Evolutionary conservation across 2,888 invertebrate species (phyloP), one percentile per base, ranked within the genome.

Genomic region (Aleiodes alternator): DNA sequence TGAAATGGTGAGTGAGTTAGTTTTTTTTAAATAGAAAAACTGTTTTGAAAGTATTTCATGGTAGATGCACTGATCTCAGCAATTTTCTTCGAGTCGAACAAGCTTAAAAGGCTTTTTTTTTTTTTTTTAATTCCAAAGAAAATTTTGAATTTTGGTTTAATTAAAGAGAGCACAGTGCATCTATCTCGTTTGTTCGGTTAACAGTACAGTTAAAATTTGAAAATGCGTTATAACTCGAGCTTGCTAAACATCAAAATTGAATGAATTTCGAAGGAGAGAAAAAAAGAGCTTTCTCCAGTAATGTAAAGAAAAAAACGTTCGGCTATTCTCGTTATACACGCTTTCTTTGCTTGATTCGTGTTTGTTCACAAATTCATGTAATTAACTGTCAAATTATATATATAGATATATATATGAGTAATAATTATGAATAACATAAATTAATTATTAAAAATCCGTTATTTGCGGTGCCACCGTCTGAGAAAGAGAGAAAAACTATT

Each of bases 1-100:
- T 83, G 96, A 96, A 94, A 95, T 96, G 95, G 95, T 96, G 91
- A 94, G 94, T 93, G 43, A 43, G 43, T 43, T 43, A 43, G 3
- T 34, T 6, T 34, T 77, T 48, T 23, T 68, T 8, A 23, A 57
- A 48, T 14, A 38, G 14, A 43, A 70, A 57, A 43, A 57, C n/a
- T 48, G 43, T 70, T 23, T 59, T 11, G n/a, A 23, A 57, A 57
- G 48, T 48, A 23, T 53, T 68, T 50, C 29, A 31, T 51, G 43
- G 43, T 23, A 64, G 64, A 64, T 64, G 64, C 31, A 68, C 31
- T 68, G 29, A 8, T 51, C 51, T 51, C 31, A 68, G 3, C 29
- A 68, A 50, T 29, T 12, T 34, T 12, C n/a, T 31, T 57, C 8
- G 4, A 9, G 29, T 9, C 38, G 3, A 38, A 57, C 14, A 57